A percentile compares a stretch with the other conserved stretches of the same genome.
Evolutionary conservation across 37 sponge, comb jelly and placozoan genomes (phyloP).

Genomic region (Hexactinellida sp.): DNA sequence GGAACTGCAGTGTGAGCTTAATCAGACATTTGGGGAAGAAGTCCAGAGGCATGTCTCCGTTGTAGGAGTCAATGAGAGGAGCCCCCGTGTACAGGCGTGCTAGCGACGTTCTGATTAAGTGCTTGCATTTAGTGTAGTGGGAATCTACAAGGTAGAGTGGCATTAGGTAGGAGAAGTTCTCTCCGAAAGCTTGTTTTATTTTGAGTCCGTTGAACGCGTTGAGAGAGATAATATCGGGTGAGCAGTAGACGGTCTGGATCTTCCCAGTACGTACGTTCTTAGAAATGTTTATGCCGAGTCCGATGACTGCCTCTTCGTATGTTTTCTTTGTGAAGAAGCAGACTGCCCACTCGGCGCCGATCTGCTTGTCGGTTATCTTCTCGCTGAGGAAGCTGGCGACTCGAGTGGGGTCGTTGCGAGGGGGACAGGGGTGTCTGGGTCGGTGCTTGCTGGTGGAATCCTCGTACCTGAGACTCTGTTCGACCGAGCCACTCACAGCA

Average conservation of each 20-base stretch:
- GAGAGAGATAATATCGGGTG: slow-evolving; percentile 43
- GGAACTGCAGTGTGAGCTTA: slow-evolving; percentile 30
- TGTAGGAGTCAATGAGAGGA: slow-evolving; percentile 24
- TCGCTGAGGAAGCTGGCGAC: not conserved
- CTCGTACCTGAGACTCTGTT: slow-evolving; percentile 41
- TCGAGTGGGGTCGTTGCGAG: not conserved
- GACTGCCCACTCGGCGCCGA: slow-evolving; percentile 23
- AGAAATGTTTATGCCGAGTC: slow-evolving; percentile 33
- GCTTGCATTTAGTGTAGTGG: slow-evolving; percentile 24
- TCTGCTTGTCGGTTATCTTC: slow-evolving; percentile 8
- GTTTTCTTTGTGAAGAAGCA: slow-evolving; percentile 38
- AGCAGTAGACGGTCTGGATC: slow-evolving; percentile 35
- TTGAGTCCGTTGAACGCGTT: slow-evolving; percentile 37
- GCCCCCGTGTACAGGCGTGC: slow-evolving; percentile 35
- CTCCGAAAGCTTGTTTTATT: slow-evolving; percentile 34
- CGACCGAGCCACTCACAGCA: slow-evolving; percentile 42
- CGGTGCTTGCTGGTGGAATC: slow-evolving; percentile 32
- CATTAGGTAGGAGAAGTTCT: slow-evolving; percentile 38
- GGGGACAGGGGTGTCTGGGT: slow-evolving; percentile 34
- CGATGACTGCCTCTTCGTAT: slow-evolving; percentile 37
- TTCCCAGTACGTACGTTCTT: slow-evolving; percentile 43
- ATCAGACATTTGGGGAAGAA: slow-evolving; percentile 39
- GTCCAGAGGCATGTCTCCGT: slow-evolving; percentile 38
- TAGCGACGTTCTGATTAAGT: slow-evolving; percentile 32
- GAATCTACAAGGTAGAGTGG: slow-evolving; percentile 27